Conservation (phyloP, 2,797 vertebrate species). For the Aulostomus chinensis region DNA sequence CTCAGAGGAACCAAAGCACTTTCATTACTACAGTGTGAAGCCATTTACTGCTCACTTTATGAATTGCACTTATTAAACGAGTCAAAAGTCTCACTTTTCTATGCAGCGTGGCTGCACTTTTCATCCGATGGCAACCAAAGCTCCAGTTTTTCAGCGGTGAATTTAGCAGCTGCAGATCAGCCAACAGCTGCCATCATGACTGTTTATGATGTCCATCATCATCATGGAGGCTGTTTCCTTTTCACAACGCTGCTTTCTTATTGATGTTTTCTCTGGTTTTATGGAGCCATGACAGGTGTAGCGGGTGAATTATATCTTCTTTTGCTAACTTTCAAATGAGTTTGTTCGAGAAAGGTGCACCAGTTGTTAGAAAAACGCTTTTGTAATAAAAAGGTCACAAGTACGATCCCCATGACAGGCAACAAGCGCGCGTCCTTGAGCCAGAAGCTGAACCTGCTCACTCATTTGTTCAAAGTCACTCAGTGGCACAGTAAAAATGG, state of each 20-base stretch:
- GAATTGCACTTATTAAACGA: slow-evolving; percentile 50
- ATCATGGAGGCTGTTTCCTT: slow-evolving; percentile 26
- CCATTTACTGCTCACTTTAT: slow-evolving; percentile 50
- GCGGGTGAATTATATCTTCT: slow-evolving; percentile 32
- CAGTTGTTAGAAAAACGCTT: background rate
- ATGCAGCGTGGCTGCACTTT: slow-evolving; percentile 41
- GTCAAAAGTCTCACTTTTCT: slow-evolving; percentile 51
- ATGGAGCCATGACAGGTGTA: slow-evolving; percentile 34
- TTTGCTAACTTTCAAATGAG: slow-evolving; percentile 30
- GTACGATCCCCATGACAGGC: slow-evolving; percentile 18
- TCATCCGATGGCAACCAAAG: slow-evolving; percentile 45
- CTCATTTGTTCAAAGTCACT: slow-evolving; percentile 22
- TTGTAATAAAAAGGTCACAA: slow-evolving; percentile 29
- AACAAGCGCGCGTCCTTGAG: slow-evolving; percentile 35
- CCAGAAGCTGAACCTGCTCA: slow-evolving; percentile 20
- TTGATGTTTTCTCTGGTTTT: slow-evolving; percentile 50
- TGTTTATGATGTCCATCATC: slow-evolving; percentile 33
- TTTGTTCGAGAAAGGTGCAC: slow-evolving; percentile 2
- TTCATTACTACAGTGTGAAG: slow-evolving; percentile 52
- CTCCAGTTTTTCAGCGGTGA: slow-evolving; percentile 22
- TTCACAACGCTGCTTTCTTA: slow-evolving; percentile 27
- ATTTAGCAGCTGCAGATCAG: slow-evolving; percentile 39
- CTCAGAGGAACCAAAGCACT: slow-evolving; percentile 61
- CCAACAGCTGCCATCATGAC: slow-evolving; percentile 49
- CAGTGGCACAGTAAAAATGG: slow-evolving; percentile 1